Conservation (phyloP, 2,113 vertebrate species). For the Phalacrocorax pelagicus region DNA sequence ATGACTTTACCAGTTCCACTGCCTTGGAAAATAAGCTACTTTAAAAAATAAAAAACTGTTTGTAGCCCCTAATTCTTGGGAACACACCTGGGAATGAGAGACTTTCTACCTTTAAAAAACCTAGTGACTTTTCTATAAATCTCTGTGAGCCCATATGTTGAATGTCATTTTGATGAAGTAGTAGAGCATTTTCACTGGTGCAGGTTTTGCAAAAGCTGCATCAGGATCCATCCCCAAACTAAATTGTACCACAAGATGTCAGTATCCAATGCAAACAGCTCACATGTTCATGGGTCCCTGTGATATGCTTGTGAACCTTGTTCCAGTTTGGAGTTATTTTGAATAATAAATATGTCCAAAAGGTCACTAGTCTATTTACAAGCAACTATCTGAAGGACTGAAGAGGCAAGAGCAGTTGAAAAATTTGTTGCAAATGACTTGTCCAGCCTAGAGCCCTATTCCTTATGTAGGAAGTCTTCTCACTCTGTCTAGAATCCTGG, state of each 20-base stretch:
- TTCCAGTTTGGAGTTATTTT: neutral
- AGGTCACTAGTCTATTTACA: neutral
- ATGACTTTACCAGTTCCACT: neutral
- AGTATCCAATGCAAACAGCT: slow-evolving; percentile 4
- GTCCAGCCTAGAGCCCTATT: neutral
- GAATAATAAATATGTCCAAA: neutral
- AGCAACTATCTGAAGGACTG: neutral
- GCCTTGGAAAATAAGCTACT: neutral
- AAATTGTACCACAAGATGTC: slow-evolving; percentile 36
- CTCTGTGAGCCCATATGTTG: neutral
- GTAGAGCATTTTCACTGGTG: neutral
- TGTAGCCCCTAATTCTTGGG: neutral
- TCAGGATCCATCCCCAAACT: neutral
- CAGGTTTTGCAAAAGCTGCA: neutral
- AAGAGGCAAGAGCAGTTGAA: neutral
- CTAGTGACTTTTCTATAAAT: neutral
- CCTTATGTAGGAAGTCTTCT: neutral
- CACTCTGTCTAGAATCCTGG: neutral
- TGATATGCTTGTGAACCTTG: neutral
- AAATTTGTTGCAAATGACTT: neutral
- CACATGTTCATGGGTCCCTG: neutral
- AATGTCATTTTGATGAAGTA: neutral
- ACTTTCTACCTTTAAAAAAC: neutral
- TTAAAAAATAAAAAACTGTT: neutral
- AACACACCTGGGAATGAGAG: neutral